A percentile compares a stretch with the other conserved stretches of the same genome.
Evolutionary conservation across 2,797 vertebrate species (phyloP).

Genomic region (Sternotherus odoratus): DNA sequence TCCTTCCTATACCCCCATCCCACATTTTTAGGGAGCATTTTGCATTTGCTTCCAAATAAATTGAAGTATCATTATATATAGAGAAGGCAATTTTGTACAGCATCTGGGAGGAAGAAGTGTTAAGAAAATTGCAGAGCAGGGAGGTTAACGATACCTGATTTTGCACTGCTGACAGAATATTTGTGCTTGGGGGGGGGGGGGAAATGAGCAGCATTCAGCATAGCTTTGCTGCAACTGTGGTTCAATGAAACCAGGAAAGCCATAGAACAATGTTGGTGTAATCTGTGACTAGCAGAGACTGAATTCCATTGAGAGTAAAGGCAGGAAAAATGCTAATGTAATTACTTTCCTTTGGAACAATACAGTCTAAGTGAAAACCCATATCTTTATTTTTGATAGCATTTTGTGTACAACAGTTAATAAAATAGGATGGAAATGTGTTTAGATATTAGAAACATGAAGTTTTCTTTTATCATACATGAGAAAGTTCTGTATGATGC

Average conservation of each 20-base stretch:
- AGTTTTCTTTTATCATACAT: background rate
- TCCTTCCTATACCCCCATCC: background rate
- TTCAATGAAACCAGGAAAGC: constrained; percentile 37
- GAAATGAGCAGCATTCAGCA: constrained; percentile 14
- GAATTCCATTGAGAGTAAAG: constrained; percentile 37
- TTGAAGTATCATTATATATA: constrained; percentile 32
- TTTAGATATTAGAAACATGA: background rate
- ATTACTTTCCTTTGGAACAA: constrained; percentile 55
- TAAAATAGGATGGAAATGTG: background rate
- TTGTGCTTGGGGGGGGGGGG: constrained; percentile 1
- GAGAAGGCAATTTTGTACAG: constrained; percentile 51
- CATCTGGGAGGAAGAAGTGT: background rate
- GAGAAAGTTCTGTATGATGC: background rate
- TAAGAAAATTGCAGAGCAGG: background rate
- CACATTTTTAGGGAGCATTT: background rate
- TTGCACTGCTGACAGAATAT: constrained; percentile 17
- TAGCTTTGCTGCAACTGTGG: background rate
- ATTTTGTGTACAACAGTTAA: background rate
- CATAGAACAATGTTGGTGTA: background rate
- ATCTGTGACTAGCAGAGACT: constrained; percentile 20
- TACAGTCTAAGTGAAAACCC: constrained; percentile 29
- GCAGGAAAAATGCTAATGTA: constrained; percentile 46
- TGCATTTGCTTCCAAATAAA: constrained; percentile 47
- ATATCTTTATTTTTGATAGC: constrained; percentile 12
- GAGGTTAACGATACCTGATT: constrained; percentile 18